Conservation (phyloP, 92 coral and sea anemone genomes). For the Porites rus region DNA sequence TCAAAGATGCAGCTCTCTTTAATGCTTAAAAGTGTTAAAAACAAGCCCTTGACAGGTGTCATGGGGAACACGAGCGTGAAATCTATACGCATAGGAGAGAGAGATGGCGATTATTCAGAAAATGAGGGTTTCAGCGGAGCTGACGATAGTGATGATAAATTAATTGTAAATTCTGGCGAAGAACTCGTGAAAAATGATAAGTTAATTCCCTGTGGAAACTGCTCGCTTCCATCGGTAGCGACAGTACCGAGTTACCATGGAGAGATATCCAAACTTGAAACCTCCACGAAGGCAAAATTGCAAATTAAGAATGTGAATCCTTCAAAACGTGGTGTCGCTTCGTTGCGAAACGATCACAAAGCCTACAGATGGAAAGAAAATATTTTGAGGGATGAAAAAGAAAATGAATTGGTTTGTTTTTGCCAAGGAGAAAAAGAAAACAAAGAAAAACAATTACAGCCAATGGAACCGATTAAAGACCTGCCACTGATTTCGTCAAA, state of each 20-base stretch:
- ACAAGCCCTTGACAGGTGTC: slow-evolving; percentile 72
- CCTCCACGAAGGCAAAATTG: slow-evolving; percentile 33
- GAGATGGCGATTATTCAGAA: slow-evolving; percentile 24
- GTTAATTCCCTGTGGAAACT: slow-evolving; percentile 30
- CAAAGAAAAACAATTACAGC: slow-evolving; percentile 11
- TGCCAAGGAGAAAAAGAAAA: slow-evolving; percentile 41
- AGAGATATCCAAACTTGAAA: slow-evolving; percentile 49
- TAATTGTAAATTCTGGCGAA: slow-evolving; percentile 12
- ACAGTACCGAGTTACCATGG: slow-evolving; percentile 70
- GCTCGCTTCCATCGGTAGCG: slow-evolving; percentile 62
- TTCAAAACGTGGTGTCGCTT: slow-evolving; percentile 31
- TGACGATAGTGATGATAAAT: slow-evolving; percentile 6
- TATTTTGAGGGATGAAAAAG: slow-evolving; percentile 12
- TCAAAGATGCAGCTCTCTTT: slow-evolving; percentile 73
- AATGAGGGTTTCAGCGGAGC: slow-evolving; percentile 1
- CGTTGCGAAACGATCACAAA: slow-evolving; percentile 13
- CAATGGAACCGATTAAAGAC: slow-evolving; percentile 16
- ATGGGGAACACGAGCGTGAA: slow-evolving; percentile 41
- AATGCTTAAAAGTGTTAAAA: slow-evolving; percentile 50
- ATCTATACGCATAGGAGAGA: slow-evolving; percentile 46
- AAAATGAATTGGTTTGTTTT: slow-evolving; percentile 11
- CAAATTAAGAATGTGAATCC: slow-evolving; percentile 44
- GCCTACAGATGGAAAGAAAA: slow-evolving; percentile 76
- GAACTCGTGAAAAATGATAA: slow-evolving; percentile 10
- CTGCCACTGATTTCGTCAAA: slow-evolving; percentile 64